These are phyloP conservation scores for Meganola albula DNA, from an alignment of 2,888 invertebrate species.

Conservation along the genomic window DNA sequence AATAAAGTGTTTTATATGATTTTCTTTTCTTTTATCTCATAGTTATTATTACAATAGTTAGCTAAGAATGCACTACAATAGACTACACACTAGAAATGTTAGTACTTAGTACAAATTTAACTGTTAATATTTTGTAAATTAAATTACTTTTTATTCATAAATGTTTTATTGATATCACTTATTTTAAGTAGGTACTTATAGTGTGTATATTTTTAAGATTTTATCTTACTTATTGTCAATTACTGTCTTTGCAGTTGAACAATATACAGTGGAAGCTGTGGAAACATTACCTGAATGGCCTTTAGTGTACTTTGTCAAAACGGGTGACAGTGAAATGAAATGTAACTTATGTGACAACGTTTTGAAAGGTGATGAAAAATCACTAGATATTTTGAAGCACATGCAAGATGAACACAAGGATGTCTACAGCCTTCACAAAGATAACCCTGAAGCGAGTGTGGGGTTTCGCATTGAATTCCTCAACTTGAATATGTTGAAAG, in stretches of 20 bases:
- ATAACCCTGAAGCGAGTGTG: constrained; percentile 50
- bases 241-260: not conserved
- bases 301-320: constrained; percentile 51
- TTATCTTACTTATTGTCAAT: too few species aligned
- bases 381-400: constrained; percentile 42
- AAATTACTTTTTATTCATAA: too few species aligned
- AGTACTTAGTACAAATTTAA: too few species aligned
- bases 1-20: too few species aligned
- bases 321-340: constrained; percentile 32
- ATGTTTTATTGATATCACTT: too few species aligned
- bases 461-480: constrained; percentile 67
- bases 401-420: constrained; percentile 49
- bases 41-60: too few species aligned
- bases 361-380: constrained; percentile 39
- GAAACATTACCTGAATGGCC: constrained; percentile 54
- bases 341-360: constrained; percentile 57
- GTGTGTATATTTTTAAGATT: too few species aligned
- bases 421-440: constrained; percentile 57
- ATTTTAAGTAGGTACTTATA: too few species aligned
- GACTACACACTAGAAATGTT: too few species aligned
- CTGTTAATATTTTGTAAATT: too few species aligned
- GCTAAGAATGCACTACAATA: too few species aligned
- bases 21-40: too few species aligned
- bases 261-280: constrained; percentile 19
- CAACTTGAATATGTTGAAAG: constrained; percentile 52